Conservation (phyloP, 2,888 invertebrate species). For the Galeopsomyia nigrocyanea region DNA sequence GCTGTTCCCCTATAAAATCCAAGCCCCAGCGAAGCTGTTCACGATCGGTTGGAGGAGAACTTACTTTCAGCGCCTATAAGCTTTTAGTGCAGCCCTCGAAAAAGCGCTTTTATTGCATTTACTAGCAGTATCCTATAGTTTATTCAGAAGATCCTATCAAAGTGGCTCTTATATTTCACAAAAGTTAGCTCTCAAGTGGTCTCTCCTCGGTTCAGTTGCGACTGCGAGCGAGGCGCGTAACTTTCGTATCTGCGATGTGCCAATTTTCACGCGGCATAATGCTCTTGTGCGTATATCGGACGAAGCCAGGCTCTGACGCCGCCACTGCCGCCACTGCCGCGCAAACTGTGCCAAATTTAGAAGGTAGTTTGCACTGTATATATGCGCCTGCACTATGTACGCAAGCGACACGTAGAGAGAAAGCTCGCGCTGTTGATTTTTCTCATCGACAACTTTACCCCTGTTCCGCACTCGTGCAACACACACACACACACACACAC, state of each 20-base stretch:
- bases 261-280: slow-evolving; percentile 59
- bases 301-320: neutral
- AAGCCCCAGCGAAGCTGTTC: no score
- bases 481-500: no score
- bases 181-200: no score
- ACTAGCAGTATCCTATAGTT: no score
- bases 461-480: no score
- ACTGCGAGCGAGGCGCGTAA: slow-evolving; percentile 48
- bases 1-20: neutral
- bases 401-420: slow-evolving; percentile 16
- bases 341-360: slow-evolving; percentile 58
- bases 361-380: slow-evolving; percentile 48
- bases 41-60: no score
- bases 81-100: no score
- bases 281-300: slow-evolving; percentile 5
- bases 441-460: slow-evolving; percentile 1
- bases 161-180: no score
- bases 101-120: no score
- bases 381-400: neutral
- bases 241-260: slow-evolving; percentile 63
- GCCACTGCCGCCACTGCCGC: neutral
- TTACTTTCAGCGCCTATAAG: no score
- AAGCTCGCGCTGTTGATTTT: slow-evolving; percentile 43
- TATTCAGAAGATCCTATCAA: no score
- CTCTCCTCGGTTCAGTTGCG: neutral